A percentile compares a stretch with the other conserved stretches of the same genome.
phyloP scores from a whole-genome alignment of 2,797 vertebrate genomes.

The Telmatherina bonti region DNA sequence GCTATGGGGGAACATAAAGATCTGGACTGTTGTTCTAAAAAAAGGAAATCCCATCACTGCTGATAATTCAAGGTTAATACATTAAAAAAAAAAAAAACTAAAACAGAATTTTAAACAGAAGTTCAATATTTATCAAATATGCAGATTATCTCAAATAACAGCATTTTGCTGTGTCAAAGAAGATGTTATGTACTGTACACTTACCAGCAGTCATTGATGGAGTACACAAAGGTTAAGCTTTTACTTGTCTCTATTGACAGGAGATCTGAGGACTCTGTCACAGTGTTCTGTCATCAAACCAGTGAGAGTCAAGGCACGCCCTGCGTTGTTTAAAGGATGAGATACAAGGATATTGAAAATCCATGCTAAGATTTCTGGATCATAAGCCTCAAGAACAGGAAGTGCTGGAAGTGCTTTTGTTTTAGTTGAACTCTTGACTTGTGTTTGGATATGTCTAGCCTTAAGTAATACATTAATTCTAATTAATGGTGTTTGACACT shows the following conservation, averaged over 20 bases:
- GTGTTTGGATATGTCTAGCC: neutral
- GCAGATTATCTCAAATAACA: neutral
- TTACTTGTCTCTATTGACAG: neutral
- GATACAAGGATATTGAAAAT: constrained; percentile 13
- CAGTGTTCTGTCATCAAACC: neutral
- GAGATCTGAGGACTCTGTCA: neutral
- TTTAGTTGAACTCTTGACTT: constrained; percentile 10
- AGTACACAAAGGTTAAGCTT: neutral
- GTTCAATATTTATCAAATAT: neutral
- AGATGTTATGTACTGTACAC: neutral
- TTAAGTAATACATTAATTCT: neutral
- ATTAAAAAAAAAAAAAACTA: neutral
- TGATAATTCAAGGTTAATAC: neutral
- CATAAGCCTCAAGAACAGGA: neutral
- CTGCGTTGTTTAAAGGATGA: neutral
- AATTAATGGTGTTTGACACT: constrained; percentile 2
- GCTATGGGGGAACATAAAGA: constrained; percentile 34
- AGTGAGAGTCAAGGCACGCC: neutral
- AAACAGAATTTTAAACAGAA: neutral
- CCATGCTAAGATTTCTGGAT: neutral
- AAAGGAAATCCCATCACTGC: constrained; percentile 5
- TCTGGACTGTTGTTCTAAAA: constrained; percentile 27
- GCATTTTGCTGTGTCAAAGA: neutral
- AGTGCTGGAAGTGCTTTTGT: neutral
- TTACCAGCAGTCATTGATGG: neutral